Evolutionary conservation across 2,888 invertebrate genomes (phyloP).

Genomic region (Mythimna impura): DNA sequence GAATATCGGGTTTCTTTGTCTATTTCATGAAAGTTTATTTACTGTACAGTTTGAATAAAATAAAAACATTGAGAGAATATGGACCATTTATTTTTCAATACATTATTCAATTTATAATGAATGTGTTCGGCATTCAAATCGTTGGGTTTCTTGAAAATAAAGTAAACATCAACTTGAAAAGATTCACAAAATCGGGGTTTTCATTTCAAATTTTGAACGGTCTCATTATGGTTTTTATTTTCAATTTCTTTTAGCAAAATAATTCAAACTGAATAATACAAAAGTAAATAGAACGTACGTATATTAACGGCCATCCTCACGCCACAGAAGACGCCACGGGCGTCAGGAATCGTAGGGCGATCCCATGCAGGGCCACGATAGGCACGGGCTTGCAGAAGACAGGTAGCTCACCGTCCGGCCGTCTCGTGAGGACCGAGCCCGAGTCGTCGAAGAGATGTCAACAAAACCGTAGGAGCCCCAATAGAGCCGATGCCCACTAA

Average conservation of each 20-base stretch:
- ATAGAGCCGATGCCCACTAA: too few species aligned
- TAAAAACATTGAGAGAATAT: too few species aligned
- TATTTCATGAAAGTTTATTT: not conserved
- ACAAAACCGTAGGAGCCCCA: too few species aligned
- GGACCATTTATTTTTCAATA: not conserved
- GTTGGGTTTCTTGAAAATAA: not conserved
- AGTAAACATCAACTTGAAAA: not conserved
- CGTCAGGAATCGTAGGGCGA: too few species aligned
- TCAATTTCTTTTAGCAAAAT: not conserved
- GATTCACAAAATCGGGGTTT: not conserved
- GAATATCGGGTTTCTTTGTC: not conserved
- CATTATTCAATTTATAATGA: not conserved
- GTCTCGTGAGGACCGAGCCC: too few species aligned
- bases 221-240: not conserved
- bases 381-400: too few species aligned
- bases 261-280: not conserved
- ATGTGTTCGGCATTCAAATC: not conserved
- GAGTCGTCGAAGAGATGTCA: too few species aligned
- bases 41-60: slow-evolving; percentile 1
- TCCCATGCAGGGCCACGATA: too few species aligned
- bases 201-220: not conserved
- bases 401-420: too few species aligned
- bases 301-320: too few species aligned
- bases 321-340: too few species aligned
- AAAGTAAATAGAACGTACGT: too few species aligned